Percentiles rank a stretch among this genome's conserved stretches.
These are phyloP conservation scores for Siderastrea radians DNA, from an alignment of 92 coral and sea anemone species.

Conservation along the genomic window DNA sequence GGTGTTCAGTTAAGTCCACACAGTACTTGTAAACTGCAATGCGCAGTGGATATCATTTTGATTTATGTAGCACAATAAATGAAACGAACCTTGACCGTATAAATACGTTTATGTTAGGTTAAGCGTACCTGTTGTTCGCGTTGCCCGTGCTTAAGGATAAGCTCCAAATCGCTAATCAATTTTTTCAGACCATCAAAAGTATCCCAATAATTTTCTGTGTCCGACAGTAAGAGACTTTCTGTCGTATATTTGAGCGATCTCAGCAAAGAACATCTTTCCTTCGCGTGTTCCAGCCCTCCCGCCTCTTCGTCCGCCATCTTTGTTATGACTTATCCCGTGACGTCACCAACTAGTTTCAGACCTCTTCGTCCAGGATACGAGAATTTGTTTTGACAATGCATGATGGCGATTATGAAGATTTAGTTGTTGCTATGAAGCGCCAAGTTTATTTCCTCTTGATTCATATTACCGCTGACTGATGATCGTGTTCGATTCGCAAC, in stretches of 20 bases:
- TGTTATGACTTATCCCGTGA: constrained; percentile 56
- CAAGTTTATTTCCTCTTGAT: too few relatives aligned
- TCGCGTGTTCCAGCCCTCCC: constrained; percentile 63
- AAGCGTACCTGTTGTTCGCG: constrained; percentile 65
- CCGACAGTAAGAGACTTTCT: constrained; percentile 75
- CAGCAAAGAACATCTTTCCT: constrained; percentile 83
- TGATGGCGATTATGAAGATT: neutral
- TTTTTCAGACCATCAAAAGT: constrained; percentile 78
- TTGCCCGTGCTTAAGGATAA: constrained; percentile 85
- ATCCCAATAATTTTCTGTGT: constrained; percentile 66
- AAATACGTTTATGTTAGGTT: neutral
- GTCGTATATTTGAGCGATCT: constrained; percentile 81
- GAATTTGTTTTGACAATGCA: too few relatives aligned
- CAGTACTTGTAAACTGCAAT: too few relatives aligned
- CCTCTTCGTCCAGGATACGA: neutral
- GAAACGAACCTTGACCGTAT: too few relatives aligned
- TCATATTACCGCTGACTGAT: too few relatives aligned
- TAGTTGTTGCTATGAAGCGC: neutral
- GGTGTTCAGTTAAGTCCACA: too few relatives aligned
- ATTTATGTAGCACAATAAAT: too few relatives aligned
- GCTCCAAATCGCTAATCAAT: constrained; percentile 78
- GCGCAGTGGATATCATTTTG: too few relatives aligned
- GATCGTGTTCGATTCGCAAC: too few relatives aligned
- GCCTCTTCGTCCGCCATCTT: constrained; percentile 94
- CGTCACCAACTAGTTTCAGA: constrained; percentile 22